Conservation (phyloP, 2,113 vertebrate species). For the Camelus bactrianus region DNA sequence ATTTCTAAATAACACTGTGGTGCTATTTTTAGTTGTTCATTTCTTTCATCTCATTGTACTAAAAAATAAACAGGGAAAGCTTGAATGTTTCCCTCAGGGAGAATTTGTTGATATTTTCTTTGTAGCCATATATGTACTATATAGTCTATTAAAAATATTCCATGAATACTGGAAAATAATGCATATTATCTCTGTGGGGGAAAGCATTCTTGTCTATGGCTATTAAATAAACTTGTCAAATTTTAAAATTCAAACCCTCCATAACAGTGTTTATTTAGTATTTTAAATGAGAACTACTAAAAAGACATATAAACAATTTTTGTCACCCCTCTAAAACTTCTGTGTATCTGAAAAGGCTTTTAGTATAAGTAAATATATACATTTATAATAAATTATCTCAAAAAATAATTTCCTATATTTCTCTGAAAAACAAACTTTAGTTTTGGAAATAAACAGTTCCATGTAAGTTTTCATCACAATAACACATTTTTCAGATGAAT, state of each 20-base stretch:
- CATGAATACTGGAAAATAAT: not conserved
- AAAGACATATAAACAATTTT: not conserved
- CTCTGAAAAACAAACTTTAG: not conserved
- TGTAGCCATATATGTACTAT: not conserved
- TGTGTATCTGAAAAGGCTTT: not conserved
- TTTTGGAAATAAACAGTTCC: not conserved
- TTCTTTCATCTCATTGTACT: not conserved
- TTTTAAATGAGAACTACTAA: not conserved
- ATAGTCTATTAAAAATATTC: not conserved
- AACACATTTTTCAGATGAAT: not conserved
- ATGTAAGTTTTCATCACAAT: not conserved
- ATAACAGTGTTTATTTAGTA: not conserved
- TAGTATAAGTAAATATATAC: not conserved
- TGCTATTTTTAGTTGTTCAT: conserved; percentile 9
- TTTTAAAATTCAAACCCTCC: not conserved
- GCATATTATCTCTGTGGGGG: not conserved
- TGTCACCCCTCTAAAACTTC: not conserved
- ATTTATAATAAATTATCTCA: not conserved
- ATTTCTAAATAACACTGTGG: not conserved
- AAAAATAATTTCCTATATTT: not conserved
- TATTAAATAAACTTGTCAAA: not conserved
- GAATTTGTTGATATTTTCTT: not conserved
- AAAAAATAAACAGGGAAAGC: not conserved
- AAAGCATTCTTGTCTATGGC: not conserved
- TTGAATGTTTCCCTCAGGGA: not conserved